Evolutionary conservation across 92 coral and sea anemone species (phyloP), one percentile per base, ranked within the genome.

Genomic region (Bergia sp.): DNA sequence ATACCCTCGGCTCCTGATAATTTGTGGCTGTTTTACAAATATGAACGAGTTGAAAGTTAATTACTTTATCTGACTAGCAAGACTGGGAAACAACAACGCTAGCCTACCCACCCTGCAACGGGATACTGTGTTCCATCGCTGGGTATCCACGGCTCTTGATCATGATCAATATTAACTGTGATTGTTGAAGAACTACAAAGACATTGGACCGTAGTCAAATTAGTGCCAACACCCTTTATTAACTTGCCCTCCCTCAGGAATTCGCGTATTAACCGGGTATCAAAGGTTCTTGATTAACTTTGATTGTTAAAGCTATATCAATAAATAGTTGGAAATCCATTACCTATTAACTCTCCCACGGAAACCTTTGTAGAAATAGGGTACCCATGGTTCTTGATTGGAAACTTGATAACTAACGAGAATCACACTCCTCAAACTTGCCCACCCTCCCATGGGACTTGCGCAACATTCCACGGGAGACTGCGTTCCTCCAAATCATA

Each of bases 1-100:
- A 55, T 90, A 94, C 73, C 95, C 95, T 40, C 96, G 96, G 69
- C 88, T 94, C 38, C 81, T 75, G 77, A 94, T 94, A 16, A 94
- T 85, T 83, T 94, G 92, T 5, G 92, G 80, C 96, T 94, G 82
- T 73, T 23, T 73, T 36, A 73, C 37, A 73, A 38, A 10, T 4
- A 37, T 6, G n/a, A 10, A 38, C 18, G 43, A 4, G 9, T 73
- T 1, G 10, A 36, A n/a, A 69, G 58, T 53, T 53, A 10, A 53
- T 12, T 65, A 13, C 36, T 1, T 6, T 3, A 67, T 29, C 38
- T 18, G 23, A 21, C 74, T 10, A 53, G 18, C 57, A 9, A 50
- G 58, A 12, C 58, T 12, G 13, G 16, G 58, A 53, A 53, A 1
- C 16, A 11, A 53, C 16, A 1, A 15, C 2, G 2, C 5, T 15